Percentiles rank a stretch among this genome's conserved stretches.
Evolutionary conservation across 2,113 vertebrate species (phyloP).

Genomic region (Colius striatus): DNA sequence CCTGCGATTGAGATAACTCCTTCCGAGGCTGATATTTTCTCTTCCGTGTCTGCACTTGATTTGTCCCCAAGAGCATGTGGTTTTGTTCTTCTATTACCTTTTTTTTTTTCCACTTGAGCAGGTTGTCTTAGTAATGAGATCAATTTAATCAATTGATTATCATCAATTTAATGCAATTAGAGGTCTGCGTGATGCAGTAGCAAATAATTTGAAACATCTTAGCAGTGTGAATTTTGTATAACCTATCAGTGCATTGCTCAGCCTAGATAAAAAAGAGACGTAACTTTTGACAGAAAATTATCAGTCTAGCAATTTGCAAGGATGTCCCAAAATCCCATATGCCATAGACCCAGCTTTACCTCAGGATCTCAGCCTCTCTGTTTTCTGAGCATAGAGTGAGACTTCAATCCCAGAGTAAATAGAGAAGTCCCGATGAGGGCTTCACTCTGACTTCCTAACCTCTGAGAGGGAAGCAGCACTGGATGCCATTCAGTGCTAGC

Average conservation of each 20-base stretch:
- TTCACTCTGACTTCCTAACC: neutral
- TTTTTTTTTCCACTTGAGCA: neutral
- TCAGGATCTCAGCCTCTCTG: neutral
- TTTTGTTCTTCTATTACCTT: neutral
- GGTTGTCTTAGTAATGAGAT: neutral
- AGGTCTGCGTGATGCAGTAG: neutral
- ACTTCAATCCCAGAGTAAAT: neutral
- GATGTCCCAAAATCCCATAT: neutral
- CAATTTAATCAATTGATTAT: neutral
- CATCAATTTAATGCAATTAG: neutral
- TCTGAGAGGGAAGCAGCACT: neutral
- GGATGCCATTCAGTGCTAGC: neutral
- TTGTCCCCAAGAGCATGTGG: neutral
- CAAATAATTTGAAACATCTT: neutral
- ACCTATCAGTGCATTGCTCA: neutral
- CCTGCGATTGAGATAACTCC: neutral
- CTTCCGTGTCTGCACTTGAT: neutral
- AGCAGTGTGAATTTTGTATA: neutral
- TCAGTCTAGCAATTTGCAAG: neutral
- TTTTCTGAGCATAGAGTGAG: neutral
- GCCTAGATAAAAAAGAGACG: neutral
- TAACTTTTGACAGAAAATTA: neutral
- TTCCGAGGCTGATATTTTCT: neutral
- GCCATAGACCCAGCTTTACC: neutral
- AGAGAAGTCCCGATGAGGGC: neutral